These are phyloP conservation scores for Pygoscelis antarcticus DNA, from an alignment of 2,113 vertebrate species.

Conservation along the genomic window DNA sequence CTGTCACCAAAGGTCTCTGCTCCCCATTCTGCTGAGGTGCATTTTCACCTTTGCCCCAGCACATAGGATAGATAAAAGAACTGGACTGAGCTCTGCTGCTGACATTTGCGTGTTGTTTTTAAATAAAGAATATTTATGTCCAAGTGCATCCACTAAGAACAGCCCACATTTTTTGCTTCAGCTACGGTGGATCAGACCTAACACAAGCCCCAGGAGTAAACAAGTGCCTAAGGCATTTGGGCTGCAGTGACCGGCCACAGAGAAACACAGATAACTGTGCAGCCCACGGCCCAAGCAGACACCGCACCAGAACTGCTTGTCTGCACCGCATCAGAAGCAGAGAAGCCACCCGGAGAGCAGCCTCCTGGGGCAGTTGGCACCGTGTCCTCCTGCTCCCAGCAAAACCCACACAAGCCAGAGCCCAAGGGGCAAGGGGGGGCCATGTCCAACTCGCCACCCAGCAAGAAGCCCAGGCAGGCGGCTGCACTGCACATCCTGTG, in stretches of 20 bases:
- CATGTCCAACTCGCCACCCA: not conserved
- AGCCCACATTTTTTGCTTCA: not conserved
- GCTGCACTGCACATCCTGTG: rapidly evolving
- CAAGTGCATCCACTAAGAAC: rapidly evolving
- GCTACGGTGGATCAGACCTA: rapidly evolving
- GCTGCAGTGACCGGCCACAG: rapidly evolving
- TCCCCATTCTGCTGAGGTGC: not conserved
- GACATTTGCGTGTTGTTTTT: rapidly evolving
- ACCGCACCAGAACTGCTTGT: not conserved
- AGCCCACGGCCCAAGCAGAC: rapidly evolving
- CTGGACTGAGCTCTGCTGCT: rapidly evolving
- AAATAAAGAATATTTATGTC: not conserved
- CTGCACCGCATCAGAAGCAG: rapidly evolving
- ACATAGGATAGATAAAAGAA: rapidly evolving
- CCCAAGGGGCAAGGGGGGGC: rapidly evolving
- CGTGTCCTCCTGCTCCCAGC: not conserved
- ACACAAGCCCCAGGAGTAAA: not conserved
- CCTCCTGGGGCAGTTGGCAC: not conserved
- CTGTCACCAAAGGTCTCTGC: not conserved
- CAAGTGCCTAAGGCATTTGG: rapidly evolving
- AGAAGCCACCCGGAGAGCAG: not conserved
- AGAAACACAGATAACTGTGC: rapidly evolving
- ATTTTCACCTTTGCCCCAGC: not conserved
- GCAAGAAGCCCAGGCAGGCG: rapidly evolving
- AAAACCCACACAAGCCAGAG: not conserved